Conservation (phyloP, 2,888 invertebrate genomes). For the Apamea anceps region DNA sequence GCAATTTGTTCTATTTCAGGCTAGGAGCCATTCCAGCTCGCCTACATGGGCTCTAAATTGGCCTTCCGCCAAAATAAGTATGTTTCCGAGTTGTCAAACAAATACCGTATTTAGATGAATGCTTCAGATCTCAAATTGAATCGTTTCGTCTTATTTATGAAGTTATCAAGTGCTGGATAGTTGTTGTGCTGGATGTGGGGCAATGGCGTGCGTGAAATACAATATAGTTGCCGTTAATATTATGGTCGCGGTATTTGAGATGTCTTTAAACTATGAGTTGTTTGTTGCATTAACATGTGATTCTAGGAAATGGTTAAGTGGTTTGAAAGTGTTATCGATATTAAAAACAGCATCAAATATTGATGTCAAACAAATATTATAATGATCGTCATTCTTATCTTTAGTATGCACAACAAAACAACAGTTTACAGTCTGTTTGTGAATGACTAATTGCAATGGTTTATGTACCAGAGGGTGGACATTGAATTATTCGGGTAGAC, state of each 20-base stretch:
- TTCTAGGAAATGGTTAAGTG: slow-evolving; percentile 10
- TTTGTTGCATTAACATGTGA: slow-evolving; percentile 4
- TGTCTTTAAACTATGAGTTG: slow-evolving; percentile 13
- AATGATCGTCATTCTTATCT: neutral
- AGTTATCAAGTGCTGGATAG: slow-evolving; percentile 30
- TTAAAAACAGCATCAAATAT: neutral
- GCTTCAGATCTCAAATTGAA: slow-evolving; percentile 58
- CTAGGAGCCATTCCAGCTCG: slow-evolving; percentile 52
- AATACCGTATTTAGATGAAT: slow-evolving; percentile 64
- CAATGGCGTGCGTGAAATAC: slow-evolving; percentile 27
- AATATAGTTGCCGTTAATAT: slow-evolving; percentile 28
- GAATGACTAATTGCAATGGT: slow-evolving; percentile 26
- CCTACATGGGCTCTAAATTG: slow-evolving; percentile 54
- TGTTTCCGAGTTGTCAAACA: slow-evolving; percentile 59
- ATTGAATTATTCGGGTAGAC: slow-evolving; percentile 17
- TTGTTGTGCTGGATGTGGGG: slow-evolving; percentile 34
- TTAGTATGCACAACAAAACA: neutral
- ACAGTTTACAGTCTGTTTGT: slow-evolving; percentile 10
- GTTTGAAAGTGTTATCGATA: neutral
- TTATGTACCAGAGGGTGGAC: slow-evolving; percentile 27
- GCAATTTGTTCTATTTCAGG: slow-evolving; percentile 64
- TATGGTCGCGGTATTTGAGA: slow-evolving; percentile 5
- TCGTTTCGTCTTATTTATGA: slow-evolving; percentile 48
- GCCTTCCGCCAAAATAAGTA: slow-evolving; percentile 65
- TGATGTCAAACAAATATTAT: neutral